These are phyloP conservation scores for Apocheima hispidaria DNA, from an alignment of 2,888 invertebrate species.

Conservation along the genomic window DNA sequence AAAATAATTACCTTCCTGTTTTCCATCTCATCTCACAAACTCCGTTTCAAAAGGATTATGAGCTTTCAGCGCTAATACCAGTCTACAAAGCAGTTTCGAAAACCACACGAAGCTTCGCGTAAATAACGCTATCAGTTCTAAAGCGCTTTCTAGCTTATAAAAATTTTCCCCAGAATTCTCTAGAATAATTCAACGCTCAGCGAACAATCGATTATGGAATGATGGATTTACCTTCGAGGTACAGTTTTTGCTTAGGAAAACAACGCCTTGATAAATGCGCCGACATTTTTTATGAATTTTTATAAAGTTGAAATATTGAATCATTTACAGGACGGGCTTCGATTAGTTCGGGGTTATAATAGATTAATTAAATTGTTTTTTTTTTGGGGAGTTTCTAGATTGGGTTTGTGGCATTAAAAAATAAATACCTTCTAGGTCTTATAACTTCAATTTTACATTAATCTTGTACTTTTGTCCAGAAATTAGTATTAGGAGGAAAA, in stretches of 20 bases:
- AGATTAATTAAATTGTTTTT: slow-evolving; percentile 11
- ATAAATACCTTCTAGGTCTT: background rate
- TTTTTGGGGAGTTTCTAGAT: background rate
- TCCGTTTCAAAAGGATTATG: slow-evolving; percentile 27
- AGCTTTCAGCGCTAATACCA: slow-evolving; percentile 27
- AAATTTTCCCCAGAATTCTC: slow-evolving; percentile 44
- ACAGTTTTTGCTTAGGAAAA: slow-evolving; percentile 37
- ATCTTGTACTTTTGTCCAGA: too few relatives aligned
- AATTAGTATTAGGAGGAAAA: too few relatives aligned
- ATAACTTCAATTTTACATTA: background rate
- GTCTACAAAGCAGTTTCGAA: slow-evolving; percentile 32
- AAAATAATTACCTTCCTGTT: slow-evolving; percentile 17
- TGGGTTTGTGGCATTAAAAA: background rate
- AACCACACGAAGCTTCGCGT: slow-evolving; percentile 30
- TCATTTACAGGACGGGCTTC: slow-evolving; percentile 16
- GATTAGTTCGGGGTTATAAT: slow-evolving; percentile 20
- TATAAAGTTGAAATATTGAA: slow-evolving; percentile 30
- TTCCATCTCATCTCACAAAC: slow-evolving; percentile 19
- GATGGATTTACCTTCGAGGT: slow-evolving; percentile 60
- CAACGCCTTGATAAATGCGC: slow-evolving; percentile 32
- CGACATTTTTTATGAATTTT: slow-evolving; percentile 21
- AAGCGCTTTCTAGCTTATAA: slow-evolving; percentile 38
- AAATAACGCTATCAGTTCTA: slow-evolving; percentile 26
- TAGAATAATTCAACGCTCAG: slow-evolving; percentile 60
- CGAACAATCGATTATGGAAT: slow-evolving; percentile 67